phyloP scores from a whole-genome alignment of 1,140 invertebrate genomes.

The Araneus ventricosus region DNA sequence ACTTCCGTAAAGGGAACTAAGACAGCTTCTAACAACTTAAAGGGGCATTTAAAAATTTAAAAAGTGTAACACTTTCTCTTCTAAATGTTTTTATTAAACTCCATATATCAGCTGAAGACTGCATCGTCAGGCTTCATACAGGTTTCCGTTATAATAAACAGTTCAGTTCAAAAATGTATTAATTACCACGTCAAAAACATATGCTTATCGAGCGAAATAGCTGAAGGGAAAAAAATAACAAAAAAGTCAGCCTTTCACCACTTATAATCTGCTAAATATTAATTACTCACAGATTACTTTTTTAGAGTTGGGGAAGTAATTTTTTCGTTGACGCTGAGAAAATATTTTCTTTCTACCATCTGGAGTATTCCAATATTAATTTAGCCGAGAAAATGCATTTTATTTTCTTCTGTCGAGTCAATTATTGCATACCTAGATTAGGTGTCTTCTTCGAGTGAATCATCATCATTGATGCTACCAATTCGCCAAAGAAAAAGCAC shows the following conservation, averaged over 20 bases:
- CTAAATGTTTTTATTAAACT: not conserved
- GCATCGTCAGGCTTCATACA: not conserved
- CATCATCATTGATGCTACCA: not conserved
- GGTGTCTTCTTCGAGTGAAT: not conserved
- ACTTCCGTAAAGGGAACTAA: too few relatives aligned
- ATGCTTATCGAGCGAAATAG: constrained; percentile 40
- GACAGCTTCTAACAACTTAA: too few relatives aligned
- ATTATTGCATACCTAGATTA: not conserved
- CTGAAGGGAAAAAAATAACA: not conserved
- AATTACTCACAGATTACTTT: constrained; percentile 67
- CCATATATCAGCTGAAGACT: not conserved
- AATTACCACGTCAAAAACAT: constrained; percentile 70
- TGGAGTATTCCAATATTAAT: constrained; percentile 46
- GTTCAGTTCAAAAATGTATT: constrained; percentile 55
- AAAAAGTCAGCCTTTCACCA: constrained; percentile 50
- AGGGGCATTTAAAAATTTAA: not conserved
- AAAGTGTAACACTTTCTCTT: not conserved
- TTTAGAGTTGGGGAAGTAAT: constrained; percentile 42
- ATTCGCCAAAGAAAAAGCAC: not conserved
- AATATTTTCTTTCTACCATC: constrained; percentile 42
- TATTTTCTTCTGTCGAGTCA: constrained; percentile 45
- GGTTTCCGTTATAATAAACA: constrained; percentile 23
- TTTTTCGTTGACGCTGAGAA: constrained; percentile 30
- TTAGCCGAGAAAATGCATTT: constrained; percentile 37
- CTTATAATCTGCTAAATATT: constrained; percentile 69